Evolutionary conservation across 2,113 vertebrate species (phyloP).

Genomic region (Anguilla rostrata): DNA sequence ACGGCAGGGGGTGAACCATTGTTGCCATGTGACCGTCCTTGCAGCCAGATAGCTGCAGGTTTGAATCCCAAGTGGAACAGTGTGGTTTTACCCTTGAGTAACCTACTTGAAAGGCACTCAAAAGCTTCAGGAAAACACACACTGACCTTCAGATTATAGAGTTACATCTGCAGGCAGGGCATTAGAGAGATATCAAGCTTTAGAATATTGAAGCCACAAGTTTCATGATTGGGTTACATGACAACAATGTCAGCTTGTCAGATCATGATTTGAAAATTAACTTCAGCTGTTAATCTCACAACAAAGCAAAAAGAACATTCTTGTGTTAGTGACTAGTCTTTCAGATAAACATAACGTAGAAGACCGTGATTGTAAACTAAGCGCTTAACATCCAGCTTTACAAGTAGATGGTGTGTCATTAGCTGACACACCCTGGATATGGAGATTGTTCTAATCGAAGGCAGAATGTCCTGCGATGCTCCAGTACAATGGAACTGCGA

Average conservation of each 20-base stretch:
- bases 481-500: too few relatives aligned
- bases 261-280: neutral
- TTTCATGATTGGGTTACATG: neutral
- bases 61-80: neutral
- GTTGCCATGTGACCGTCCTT: neutral
- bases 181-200: neutral
- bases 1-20: neutral
- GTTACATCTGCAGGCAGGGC: neutral
- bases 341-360: too few relatives aligned
- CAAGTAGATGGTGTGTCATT: neutral
- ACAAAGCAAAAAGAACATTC: neutral
- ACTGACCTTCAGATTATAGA: neutral
- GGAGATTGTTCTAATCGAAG: too few relatives aligned
- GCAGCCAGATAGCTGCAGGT: neutral
- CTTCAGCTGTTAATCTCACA: neutral
- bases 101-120: too few relatives aligned
- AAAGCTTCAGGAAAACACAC: neutral
- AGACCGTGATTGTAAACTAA: neutral
- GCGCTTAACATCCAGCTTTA: neutral
- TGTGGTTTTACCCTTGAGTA: neutral
- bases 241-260: neutral
- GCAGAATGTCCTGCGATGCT: too few relatives aligned
- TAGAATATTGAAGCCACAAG: neutral
- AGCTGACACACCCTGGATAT: too few relatives aligned
- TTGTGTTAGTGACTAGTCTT: too few relatives aligned